Evolutionary conservation across 2,797 vertebrate genomes (phyloP), one percentile per base, ranked within the genome.

Genomic region (Zalophus californianus): DNA sequence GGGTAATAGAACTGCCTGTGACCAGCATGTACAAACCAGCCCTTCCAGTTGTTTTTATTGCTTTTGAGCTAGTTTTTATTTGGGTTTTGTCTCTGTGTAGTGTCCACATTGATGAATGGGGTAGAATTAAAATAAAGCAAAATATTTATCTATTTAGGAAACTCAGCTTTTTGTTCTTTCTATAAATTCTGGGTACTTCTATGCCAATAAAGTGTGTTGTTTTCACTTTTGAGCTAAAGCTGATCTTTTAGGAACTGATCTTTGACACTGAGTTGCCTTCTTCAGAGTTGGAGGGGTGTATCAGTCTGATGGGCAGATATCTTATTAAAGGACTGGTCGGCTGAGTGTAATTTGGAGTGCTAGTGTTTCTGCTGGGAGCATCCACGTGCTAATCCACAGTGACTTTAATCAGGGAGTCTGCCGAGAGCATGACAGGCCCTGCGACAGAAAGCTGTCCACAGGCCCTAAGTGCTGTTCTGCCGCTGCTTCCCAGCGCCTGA

Each of bases 401-500:
- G 48, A 44, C 13, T 27, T 44, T 10, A n/a, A 38, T 62, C 29
- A 7, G 58, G 48, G 48, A 29, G 35, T 29, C 82, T 29, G 0
- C 80, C 3, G 50, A 5, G 29, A 35, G 41, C 12, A 3, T 1
- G 15, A 5, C 64, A 0, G 60, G 68, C 13, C 66, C 32, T 5
- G 2, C 7, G 14, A 8, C n/a, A n/a, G 68, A 54, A n/a, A 6
- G 48, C 15, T 27, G 8, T 52, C n/a, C 38, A 0, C 32, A n/a
- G 38, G 14, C 23, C 29, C 0, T 16, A 3, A 12, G 50, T n/a
- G 54, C 58, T 23, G 16, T 54, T 6, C 44, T 66, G 23, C 12
- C 0, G 0, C 27, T 9, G 9, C 25, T 1, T 12, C 16, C 48
- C 3, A 3, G 3, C 12, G 32, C 15, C 25, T 41, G 1, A 1